These are phyloP conservation scores for Argyresthia albistria DNA, from an alignment of 2,888 invertebrate genomes.

Conservation along the genomic window DNA sequence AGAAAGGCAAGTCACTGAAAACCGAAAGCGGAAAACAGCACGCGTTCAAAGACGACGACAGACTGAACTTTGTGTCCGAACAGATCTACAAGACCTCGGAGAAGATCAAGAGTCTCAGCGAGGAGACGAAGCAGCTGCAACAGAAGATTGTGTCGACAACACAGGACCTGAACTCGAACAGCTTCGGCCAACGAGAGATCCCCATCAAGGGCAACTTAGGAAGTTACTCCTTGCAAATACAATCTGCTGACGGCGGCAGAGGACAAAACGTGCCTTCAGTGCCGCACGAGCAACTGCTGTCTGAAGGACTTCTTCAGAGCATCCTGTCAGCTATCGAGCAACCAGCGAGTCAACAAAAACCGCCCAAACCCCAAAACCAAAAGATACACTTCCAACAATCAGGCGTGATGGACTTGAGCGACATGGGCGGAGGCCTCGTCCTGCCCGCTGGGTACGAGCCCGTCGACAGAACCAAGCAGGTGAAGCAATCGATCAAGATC, in stretches of 20 bases:
- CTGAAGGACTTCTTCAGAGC: slow-evolving; percentile 84
- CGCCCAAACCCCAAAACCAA: slow-evolving; percentile 12
- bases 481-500: slow-evolving; percentile 1
- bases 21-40: slow-evolving; percentile 27
- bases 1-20: slow-evolving; percentile 45
- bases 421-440: slow-evolving; percentile 36
- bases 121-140: slow-evolving; percentile 49
- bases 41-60: slow-evolving; percentile 30
- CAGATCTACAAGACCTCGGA: slow-evolving; percentile 57
- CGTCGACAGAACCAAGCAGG: slow-evolving; percentile 35
- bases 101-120: slow-evolving; percentile 46
- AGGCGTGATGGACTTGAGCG: slow-evolving; percentile 17
- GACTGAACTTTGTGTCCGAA: slow-evolving; percentile 37
- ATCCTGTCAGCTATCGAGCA: slow-evolving; percentile 88
- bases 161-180: slow-evolving; percentile 34
- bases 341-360: slow-evolving; percentile 39
- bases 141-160: slow-evolving; percentile 44
- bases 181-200: slow-evolving; percentile 27
- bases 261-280: slow-evolving; percentile 57
- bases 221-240: slow-evolving; percentile 83
- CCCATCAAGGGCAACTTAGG: slow-evolving; percentile 73
- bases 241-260: slow-evolving; percentile 69
- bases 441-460: slow-evolving; percentile 60
- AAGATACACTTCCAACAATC: slow-evolving; percentile 21
- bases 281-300: slow-evolving; percentile 83